Conservation (phyloP, 2,888 invertebrate species). For the Empis livida region DNA sequence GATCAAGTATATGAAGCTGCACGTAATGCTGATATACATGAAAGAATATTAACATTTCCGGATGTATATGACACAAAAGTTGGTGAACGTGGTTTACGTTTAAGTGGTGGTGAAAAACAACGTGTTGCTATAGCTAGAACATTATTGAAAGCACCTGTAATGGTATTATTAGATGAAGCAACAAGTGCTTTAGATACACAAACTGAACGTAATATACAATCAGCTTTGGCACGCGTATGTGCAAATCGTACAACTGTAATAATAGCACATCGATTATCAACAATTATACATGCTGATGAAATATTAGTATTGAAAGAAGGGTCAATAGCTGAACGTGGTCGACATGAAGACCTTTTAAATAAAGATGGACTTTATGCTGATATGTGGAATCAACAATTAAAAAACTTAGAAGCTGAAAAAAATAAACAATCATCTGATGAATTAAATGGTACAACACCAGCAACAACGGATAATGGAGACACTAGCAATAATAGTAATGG, state of each 20-base stretch:
- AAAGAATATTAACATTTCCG: conserved; percentile 80
- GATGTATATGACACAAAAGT: conserved; percentile 80
- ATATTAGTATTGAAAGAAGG: conserved; percentile 89
- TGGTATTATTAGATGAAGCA: conserved; percentile 89
- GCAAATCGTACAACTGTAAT: conserved; percentile 84
- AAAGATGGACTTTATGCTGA: conserved; percentile 64
- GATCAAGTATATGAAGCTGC: conserved; percentile 82
- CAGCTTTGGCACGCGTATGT: conserved; percentile 74
- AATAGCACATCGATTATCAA: conserved; percentile 88
- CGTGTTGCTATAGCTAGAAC: conserved; percentile 94
- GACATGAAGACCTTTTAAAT: conserved; percentile 54
- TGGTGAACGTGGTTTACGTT: conserved; percentile 85
- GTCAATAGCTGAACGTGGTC: conserved; percentile 81
- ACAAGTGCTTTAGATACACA: conserved; percentile 92
- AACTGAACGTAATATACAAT: conserved; percentile 88
- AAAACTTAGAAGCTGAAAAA: conserved; percentile 25
- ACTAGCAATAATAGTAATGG: too few species aligned
- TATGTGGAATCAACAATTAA: conserved; percentile 88
- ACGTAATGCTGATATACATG: conserved; percentile 86
- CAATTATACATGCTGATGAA: conserved; percentile 88
- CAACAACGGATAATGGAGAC: neutral
- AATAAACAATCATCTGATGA: neutral
- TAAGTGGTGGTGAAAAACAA: conserved; percentile 97
- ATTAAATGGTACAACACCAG: neutral
- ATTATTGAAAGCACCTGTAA: conserved; percentile 77